A percentile compares a stretch with the other conserved stretches of the same genome.
Conservation (phyloP, 1,140 invertebrate species). For the Zaprionus lachaisei region DNA sequence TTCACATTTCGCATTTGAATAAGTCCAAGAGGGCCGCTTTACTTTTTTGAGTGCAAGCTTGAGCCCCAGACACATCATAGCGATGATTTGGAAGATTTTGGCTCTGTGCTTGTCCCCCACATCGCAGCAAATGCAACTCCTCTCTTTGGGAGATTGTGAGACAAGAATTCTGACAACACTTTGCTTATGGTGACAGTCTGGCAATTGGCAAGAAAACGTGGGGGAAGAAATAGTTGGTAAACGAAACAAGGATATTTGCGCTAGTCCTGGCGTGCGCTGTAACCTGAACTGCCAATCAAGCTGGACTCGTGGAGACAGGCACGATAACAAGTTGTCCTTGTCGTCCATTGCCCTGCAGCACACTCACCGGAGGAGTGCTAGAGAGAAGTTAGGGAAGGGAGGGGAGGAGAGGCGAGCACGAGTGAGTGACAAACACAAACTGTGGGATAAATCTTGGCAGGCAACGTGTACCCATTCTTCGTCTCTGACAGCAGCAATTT, state of each 20-base stretch:
- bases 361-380: not conserved
- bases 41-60: not conserved
- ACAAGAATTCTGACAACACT: slow-evolving; percentile 40
- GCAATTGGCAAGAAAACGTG: slow-evolving; percentile 47
- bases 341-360: slow-evolving; percentile 12
- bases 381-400: not conserved
- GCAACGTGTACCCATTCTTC: slow-evolving; percentile 10
- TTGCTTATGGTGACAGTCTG: slow-evolving; percentile 46
- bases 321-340: slow-evolving; percentile 74
- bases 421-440: slow-evolving; percentile 77
- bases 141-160: not conserved
- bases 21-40: not conserved
- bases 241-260: slow-evolving; percentile 52
- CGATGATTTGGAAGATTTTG: not conserved
- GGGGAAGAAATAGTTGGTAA: slow-evolving; percentile 37
- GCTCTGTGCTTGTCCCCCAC: slow-evolving; percentile 6
- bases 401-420: not conserved
- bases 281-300: slow-evolving; percentile 78
- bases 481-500: slow-evolving; percentile 71
- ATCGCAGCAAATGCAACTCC: not conserved
- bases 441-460: slow-evolving; percentile 68
- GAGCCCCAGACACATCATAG: not conserved
- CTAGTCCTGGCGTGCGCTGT: slow-evolving; percentile 44
- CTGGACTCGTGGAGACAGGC: slow-evolving; percentile 52
- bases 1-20: slow-evolving; percentile 1